Conservation (phyloP, 2,888 invertebrate species). For the Phalera bucephala region DNA sequence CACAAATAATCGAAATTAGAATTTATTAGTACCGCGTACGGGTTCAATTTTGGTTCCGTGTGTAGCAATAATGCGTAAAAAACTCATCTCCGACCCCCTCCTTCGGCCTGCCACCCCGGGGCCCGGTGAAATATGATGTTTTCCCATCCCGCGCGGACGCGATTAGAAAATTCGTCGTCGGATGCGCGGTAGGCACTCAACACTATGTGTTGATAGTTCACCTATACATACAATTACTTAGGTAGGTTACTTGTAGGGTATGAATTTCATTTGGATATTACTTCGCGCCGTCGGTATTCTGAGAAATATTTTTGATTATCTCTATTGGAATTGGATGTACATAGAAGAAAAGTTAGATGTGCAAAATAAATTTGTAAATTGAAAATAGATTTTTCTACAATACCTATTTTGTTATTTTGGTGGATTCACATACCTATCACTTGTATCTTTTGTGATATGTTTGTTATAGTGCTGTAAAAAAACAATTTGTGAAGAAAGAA, state of each 20-base stretch:
- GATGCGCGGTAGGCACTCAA: constrained; percentile 41
- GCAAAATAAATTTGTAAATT: background rate
- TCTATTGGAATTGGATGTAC: background rate
- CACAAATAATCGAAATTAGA: constrained; percentile 73
- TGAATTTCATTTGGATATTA: constrained; percentile 27
- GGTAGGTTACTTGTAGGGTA: constrained; percentile 22
- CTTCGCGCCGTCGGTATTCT: constrained; percentile 2
- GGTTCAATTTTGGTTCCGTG: constrained; percentile 70
- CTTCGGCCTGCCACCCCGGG: constrained; percentile 42
- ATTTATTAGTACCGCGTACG: constrained; percentile 69
- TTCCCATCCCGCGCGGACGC: constrained; percentile 75
- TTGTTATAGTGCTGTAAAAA: too few relatives aligned
- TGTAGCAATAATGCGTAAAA: constrained; percentile 82
- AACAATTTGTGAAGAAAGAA: too few relatives aligned
- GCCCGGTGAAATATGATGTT: constrained; percentile 80
- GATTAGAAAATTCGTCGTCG: constrained; percentile 80
- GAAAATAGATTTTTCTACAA: too few relatives aligned
- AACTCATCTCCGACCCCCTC: constrained; percentile 72
- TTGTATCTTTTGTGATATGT: too few relatives aligned
- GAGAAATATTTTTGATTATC: background rate
- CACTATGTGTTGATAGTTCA: constrained; percentile 53
- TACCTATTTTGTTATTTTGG: too few relatives aligned
- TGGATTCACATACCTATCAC: too few relatives aligned
- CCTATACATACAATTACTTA: constrained; percentile 33
- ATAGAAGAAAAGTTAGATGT: background rate